Base-by-base conservation (phyloP, 2,797 vertebrate species). In the Mormyrops boulengeri region DNA sequence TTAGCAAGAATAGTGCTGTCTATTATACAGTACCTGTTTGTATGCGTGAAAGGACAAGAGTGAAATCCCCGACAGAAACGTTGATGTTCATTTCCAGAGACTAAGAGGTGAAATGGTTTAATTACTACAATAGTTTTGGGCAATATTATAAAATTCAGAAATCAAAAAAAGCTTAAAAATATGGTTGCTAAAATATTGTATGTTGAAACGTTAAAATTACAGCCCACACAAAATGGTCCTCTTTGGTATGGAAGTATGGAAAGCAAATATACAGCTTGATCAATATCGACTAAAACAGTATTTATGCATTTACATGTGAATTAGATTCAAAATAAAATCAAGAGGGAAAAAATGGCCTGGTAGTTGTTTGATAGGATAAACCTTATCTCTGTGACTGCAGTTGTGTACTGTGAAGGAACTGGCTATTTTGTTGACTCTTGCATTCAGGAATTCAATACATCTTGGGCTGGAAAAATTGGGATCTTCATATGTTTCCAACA, bases 321-420 rank as follows among this genome's bases (percentile, higher is more conserved):
- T 89, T 60, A 41, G 60, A 60, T 69, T 80, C 47, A 52, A 69
- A 50, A 41, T 89, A 30, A 52, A 94, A 93, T 94, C 93, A 92
- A 87, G 93, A 92, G 88, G 89, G 66, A 89, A 90, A 93, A 92
- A 90, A 89, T 9, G 87, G 69, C 85, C 89, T 90, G 84, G 89
- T 93, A 93, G 91, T 90, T 87, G 22, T 89, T 44, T 82, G 91
- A 95, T 95, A 96, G 96, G 96, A 96, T 93, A 82, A 90, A 34
- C 90, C 92, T 96, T 96, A 96, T 96, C 96, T 96, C 90, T 89
- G 90, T 90, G 90, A 93, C 11, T 93, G 95, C 96, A 96, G 96
- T 92, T 91, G 90, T 91, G 90, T 92, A 91, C 89, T 89, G 89
- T 89, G 91, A 95, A 96, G 92, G 94, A 94, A 95, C 96, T 95